phyloP scores from a whole-genome alignment of 2,888 invertebrate genomes.

The Ernsta delagoae region DNA sequence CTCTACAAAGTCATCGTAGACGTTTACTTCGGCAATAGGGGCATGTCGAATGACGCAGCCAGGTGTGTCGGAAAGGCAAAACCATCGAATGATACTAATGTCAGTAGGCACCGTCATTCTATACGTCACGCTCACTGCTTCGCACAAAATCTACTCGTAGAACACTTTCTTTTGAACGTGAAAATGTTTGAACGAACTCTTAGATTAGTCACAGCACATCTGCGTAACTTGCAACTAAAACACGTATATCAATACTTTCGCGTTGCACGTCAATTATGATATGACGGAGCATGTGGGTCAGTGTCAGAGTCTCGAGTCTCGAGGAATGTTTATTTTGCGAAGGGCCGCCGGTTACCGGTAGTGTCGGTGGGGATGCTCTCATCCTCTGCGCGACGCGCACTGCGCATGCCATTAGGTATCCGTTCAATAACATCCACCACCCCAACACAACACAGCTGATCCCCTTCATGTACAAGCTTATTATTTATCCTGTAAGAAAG shows the following conservation, averaged over 20 bases:
- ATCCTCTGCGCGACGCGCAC: constrained; percentile 42
- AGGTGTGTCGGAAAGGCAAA: constrained; percentile 73
- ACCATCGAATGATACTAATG: constrained; percentile 62
- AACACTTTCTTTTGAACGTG: constrained; percentile 79
- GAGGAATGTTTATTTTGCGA: constrained; percentile 74
- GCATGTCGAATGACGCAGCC: constrained; percentile 64
- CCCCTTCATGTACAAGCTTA: constrained; percentile 41
- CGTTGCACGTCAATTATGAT: background rate
- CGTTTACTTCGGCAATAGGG: constrained; percentile 51
- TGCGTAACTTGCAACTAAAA: background rate
- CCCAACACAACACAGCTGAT: constrained; percentile 54
- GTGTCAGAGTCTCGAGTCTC: constrained; percentile 63
- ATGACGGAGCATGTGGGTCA: constrained; percentile 58
- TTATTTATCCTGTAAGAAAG: constrained; percentile 19
- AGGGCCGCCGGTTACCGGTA: constrained; percentile 53
- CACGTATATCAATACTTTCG: background rate
- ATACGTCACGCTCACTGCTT: constrained; percentile 67
- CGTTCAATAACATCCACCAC: constrained; percentile 69
- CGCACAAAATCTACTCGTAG: constrained; percentile 52
- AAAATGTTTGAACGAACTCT: constrained; percentile 54
- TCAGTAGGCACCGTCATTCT: constrained; percentile 62
- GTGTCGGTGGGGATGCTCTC: constrained; percentile 44
- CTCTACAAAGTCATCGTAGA: constrained; percentile 24
- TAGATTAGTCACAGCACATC: constrained; percentile 17
- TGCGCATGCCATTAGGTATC: constrained; percentile 70